Base-by-base conservation (phyloP, 2,797 vertebrate species). In the Sciurus carolinensis region DNA sequence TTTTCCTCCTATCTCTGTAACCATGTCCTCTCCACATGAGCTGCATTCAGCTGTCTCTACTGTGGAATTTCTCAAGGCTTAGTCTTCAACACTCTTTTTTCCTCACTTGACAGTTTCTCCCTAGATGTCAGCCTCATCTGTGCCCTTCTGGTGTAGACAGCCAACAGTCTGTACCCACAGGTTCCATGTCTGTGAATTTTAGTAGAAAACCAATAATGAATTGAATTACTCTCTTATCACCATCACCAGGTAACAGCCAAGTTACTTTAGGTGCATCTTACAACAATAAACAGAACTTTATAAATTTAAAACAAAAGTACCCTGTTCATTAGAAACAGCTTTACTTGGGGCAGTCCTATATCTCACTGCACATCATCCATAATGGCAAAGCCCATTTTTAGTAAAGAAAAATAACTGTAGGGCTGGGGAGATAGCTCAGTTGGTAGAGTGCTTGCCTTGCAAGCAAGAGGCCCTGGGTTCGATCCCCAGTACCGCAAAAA, bases 361-460 rank as follows among this genome's bases (percentile, higher is more conserved):
- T 52, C 89, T 71, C 20, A 28, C 0, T 73, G 50, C 30, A 92
- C 8, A 42, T 33, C 47, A 44, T 59, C 66, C 75, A 90, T 79
- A 89, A 75, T 0, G 86, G 47, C n/a, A 89, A 95, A 92, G 44
- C 62, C 86, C 50, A 71, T 5, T 83, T 91, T 86, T 57, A 89
- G 28, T n/a, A 33, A 96, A 69, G 11, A 91, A 93, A 77, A 86
- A 69, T 10, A 91, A 88, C 72, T 5, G 7, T 39, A 39, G 39
- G 39, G 39, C 39, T 39, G 39, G 39, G 39, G 39, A 39, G 39
- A 39, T 39, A 39, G 39, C 39, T 39, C 39, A 39, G 39, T 39
- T 5, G 39, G 39, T 39, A 39, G 39, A 39, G 39, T 39, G 39
- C 39, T 39, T 39, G 39, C 39, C 39, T 39, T 5, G 39, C 39